Conservation (phyloP, 2,797 vertebrate genomes). For the Chloroceryle amazona region DNA sequence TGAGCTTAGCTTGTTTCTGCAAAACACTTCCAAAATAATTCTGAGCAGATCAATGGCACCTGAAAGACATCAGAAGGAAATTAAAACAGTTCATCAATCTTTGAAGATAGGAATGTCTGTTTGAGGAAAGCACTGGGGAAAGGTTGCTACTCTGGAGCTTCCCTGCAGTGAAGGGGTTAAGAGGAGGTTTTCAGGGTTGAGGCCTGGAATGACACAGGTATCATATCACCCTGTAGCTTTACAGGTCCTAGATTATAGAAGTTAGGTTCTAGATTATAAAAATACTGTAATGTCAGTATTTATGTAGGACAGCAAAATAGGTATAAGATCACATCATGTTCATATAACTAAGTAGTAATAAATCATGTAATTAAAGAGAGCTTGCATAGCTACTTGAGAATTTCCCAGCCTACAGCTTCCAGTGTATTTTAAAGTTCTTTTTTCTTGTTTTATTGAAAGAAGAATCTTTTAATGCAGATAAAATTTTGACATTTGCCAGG, state of each 20-base stretch:
- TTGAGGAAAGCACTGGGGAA: not conserved
- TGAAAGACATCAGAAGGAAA: not conserved
- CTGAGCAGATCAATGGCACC: not conserved
- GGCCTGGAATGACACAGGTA: not conserved
- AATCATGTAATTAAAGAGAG: not conserved
- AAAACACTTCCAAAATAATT: not conserved
- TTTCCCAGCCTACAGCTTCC: not conserved
- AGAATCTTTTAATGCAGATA: not conserved
- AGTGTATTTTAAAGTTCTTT: not conserved
- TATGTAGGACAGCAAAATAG: not conserved
- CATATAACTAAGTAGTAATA: not conserved
- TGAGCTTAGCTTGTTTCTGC: not conserved
- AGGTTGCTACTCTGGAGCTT: not conserved
- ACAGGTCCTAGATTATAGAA: not conserved
- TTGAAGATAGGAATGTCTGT: not conserved
- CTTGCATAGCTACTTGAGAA: not conserved
- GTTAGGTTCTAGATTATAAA: not conserved
- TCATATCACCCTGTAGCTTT: not conserved
- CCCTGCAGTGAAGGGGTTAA: not conserved
- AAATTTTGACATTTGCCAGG: not conserved
- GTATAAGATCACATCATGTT: not conserved
- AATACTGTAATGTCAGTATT: not conserved
- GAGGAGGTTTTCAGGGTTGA: not conserved
- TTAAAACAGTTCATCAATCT: not conserved
- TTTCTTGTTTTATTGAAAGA: not conserved